Conservation (phyloP, 1,140 invertebrate species). For the Ostrea edulis region DNA sequence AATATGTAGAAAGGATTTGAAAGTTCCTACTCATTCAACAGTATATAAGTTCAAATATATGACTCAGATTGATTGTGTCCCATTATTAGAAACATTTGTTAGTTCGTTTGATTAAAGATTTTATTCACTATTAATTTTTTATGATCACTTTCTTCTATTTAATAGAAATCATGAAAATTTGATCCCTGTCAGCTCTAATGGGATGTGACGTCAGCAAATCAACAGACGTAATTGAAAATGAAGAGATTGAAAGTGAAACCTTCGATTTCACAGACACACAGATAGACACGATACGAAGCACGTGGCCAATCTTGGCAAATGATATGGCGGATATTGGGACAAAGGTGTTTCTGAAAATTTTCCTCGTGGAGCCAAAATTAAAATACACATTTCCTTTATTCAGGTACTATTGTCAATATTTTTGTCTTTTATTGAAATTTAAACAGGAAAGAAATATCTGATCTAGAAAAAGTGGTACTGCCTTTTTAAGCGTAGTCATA, state of each 20-base stretch:
- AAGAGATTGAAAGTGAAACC: slow-evolving; percentile 48
- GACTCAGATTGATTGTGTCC: no score
- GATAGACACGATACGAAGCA: slow-evolving; percentile 69
- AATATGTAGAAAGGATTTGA: no score
- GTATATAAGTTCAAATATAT: no score
- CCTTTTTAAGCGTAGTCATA: no score
- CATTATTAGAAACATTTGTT: no score
- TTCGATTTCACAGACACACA: slow-evolving; percentile 65
- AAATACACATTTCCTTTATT: slow-evolving; percentile 60
- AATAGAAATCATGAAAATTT: neutral
- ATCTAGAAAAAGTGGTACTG: no score
- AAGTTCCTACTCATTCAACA: no score
- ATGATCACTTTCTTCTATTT: neutral
- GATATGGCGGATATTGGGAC: slow-evolving; percentile 59
- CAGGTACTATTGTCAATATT: slow-evolving; percentile 49
- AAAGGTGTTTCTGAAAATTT: slow-evolving; percentile 65
- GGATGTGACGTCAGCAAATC: slow-evolving; percentile 66
- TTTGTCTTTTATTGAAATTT: neutral
- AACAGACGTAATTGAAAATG: slow-evolving; percentile 54
- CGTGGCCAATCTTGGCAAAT: slow-evolving; percentile 67
- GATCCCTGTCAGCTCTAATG: slow-evolving; percentile 54
- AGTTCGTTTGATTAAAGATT: no score
- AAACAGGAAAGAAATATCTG: no score
- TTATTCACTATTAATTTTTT: neutral
- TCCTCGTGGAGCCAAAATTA: slow-evolving; percentile 62